Base-by-base conservation (phyloP, 2,888 invertebrate genomes). In the Cheilosia impressa region DNA sequence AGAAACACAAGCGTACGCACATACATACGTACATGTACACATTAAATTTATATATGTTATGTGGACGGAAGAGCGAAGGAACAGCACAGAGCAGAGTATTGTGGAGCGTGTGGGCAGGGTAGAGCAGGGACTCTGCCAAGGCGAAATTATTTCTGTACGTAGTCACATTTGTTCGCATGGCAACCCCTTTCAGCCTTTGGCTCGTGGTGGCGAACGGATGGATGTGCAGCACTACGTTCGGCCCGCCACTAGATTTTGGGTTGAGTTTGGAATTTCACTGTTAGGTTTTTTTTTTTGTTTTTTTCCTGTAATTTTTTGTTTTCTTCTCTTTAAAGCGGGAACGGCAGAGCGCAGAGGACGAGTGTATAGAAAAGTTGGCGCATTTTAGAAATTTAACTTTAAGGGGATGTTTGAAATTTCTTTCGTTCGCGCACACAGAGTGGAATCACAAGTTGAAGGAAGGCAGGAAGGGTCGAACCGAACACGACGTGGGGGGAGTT, bases 81-180 rank as follows among this genome's bases (percentile, higher is more conserved):
- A 57, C 45, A 71, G n/a, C 77, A 47, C 27, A 69, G 68, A 9
- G 43, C 6, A 41, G n/a, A 31, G 31, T 47, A 19, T 34, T 34
- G 27, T 24, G 31, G 38, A 38, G 71, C 57, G 52, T 38, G 63
- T 52, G 52, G 75, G 45, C 53, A 73, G 79, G 38, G 38, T 38
- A 38, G 38, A 38, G 38, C 38, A 13, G 38, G 75, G 79, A 80
- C 66, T 85, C 76, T 66, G 76, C 63, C 71, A 85, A 81, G 81
- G 76, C 85, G 72, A 85, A 85, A 85, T 85, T 85, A 85, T 85
- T 77, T 85, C 76, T 81, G 68, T 81, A 85, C 85, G 80, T 71
- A 62, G 43, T 60, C 60, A 76, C 77, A 77, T 60, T 77, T 76
- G 71, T 83, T 83, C 80, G 80, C 80, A 80, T 76, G 80, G 71